These are phyloP conservation scores for Gopherus flavomarginatus DNA, from an alignment of 2,113 vertebrate genomes.

Conservation along the genomic window DNA sequence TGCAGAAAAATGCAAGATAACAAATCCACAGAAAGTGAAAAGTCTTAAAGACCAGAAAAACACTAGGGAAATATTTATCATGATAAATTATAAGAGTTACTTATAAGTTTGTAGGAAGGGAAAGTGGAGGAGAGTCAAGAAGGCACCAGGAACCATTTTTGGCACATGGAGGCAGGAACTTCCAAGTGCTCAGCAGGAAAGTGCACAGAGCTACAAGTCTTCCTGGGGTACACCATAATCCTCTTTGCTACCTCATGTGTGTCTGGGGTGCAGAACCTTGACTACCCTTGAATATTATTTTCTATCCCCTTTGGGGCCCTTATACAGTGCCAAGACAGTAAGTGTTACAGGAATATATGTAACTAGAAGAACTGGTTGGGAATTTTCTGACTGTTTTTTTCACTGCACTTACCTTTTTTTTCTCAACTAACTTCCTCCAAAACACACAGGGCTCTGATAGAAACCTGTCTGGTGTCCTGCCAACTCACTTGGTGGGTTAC, in stretches of 20 bases:
- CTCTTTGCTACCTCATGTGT: not conserved
- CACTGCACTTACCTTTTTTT: not conserved
- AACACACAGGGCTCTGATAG: not conserved
- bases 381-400: not conserved
- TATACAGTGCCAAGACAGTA: not conserved
- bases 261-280: not conserved
- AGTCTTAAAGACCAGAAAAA: not conserved
- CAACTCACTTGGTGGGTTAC: not conserved
- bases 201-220: not conserved
- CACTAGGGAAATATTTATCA: not conserved
- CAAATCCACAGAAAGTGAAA: not conserved
- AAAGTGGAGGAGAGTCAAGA: not conserved
- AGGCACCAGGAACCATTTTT: not conserved
- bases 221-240: not conserved
- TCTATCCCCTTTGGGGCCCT: not conserved
- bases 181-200: not conserved
- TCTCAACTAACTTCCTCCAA: not conserved
- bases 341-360: not conserved
- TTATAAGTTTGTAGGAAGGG: not conserved
- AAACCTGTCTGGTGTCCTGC: not conserved
- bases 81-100: not conserved
- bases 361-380: not conserved
- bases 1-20: not conserved
- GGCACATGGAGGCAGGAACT: not conserved
- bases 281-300: not conserved